Evolutionary conservation across 2,113 vertebrate genomes (phyloP), one percentile per base, ranked within the genome.

Genomic region (Nansenia antarctica): DNA sequence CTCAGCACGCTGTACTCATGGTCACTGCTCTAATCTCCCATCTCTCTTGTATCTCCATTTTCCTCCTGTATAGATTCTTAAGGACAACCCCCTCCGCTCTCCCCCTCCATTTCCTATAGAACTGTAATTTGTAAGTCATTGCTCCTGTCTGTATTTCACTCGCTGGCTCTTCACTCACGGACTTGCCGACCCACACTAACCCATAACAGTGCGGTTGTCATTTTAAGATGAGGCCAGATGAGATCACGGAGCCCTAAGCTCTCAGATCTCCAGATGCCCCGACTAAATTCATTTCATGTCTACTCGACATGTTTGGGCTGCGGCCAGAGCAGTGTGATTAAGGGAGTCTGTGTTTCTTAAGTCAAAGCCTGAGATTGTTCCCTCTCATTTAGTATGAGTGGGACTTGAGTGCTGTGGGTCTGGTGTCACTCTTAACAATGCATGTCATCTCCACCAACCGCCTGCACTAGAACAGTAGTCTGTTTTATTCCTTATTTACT

Each of bases 81-180:
- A 92, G 83, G 86, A 83, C 79, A 58, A 29, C 34, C 66, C 18
- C 70, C 9, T 24, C 11, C 24, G 11, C 52, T 75, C 58, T 84
- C 63, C 67, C 70, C 76, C 69, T 67, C 82, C 76, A 80, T 89
- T 81, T 67, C 32, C 88, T 78, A 55, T 84, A 83, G 64, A 80
- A 67, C 67, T 80, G 74, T 85, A 67, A 80, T 80, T 88, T 87
- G 89, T 89, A 89, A 91, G 88, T 90, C 77, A 59, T 80, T 62
- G 58, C 58, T 76, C 42, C 77, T 52, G 70, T n/a, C 76, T 69
- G 63, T 58, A 35, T 67, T 49, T 20, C 11, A n/a, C n/a, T n/a
- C n/a, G 24, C 55, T 49, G 42, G 12, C 34, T 15, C 35, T 32
- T 35, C 39, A 53, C 15, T 32, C 61, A 20, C n/a, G n/a, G 12